Evolutionary conservation across 2,797 vertebrate species (phyloP).

Genomic region (Myripristis murdjan): DNA sequence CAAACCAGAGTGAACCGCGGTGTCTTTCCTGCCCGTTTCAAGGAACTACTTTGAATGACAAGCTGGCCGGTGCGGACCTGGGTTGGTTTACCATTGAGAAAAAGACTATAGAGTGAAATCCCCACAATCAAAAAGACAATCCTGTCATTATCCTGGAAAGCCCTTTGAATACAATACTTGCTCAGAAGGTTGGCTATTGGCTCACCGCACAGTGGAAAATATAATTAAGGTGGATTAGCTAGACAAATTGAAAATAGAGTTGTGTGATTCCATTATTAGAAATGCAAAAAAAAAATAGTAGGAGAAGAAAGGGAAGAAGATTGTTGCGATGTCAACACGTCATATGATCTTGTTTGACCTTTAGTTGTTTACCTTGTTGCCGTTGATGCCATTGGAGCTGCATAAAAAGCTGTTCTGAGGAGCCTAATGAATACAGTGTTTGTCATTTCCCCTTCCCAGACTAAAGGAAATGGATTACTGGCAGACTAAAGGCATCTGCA

Average conservation of each 20-base stretch:
- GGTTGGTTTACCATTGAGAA: slow-evolving; percentile 31
- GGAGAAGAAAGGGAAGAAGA: background rate
- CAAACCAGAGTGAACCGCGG: background rate
- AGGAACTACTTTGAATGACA: background rate
- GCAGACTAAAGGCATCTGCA: slow-evolving; percentile 53
- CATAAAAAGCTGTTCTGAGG: slow-evolving; percentile 2
- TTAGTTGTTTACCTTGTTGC: slow-evolving; percentile 54
- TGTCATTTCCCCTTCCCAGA: slow-evolving; percentile 24
- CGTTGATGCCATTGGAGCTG: slow-evolving; percentile 34
- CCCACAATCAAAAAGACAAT: slow-evolving; percentile 50
- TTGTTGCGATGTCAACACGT: background rate
- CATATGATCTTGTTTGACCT: slow-evolving; percentile 48
- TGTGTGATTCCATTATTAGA: slow-evolving; percentile 33
- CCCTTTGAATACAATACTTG: slow-evolving; percentile 45
- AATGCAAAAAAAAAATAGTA: background rate
- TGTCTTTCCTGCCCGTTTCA: background rate
- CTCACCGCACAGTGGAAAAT: slow-evolving; percentile 17
- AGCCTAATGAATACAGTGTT: slow-evolving; percentile 35
- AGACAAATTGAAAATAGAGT: slow-evolving; percentile 50
- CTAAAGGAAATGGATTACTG: slow-evolving; percentile 40
- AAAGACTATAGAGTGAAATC: slow-evolving; percentile 40
- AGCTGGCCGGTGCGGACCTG: background rate
- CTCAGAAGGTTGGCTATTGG: slow-evolving; percentile 18
- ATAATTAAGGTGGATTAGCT: slow-evolving; percentile 42
- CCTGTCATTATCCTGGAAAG: slow-evolving; percentile 54